phyloP scores from a whole-genome alignment of 2,888 invertebrate genomes.

The Hesperia comma region DNA sequence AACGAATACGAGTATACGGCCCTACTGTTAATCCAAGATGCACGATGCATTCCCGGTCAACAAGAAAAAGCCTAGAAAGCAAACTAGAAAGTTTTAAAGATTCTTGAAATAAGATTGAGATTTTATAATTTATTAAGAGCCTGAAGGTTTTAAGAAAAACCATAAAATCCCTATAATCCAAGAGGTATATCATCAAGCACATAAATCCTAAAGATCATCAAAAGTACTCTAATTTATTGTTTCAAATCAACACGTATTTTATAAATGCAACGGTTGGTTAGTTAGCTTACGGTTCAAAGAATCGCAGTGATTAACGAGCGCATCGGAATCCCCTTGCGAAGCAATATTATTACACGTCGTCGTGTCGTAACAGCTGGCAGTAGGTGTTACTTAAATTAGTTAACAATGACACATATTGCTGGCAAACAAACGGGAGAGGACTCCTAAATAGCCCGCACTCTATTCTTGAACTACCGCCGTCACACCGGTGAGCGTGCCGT shows the following conservation, averaged over 20 bases:
- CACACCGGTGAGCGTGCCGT: slow-evolving; percentile 77
- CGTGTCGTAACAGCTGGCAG: slow-evolving; percentile 80
- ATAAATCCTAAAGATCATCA: too few species aligned
- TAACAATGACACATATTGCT: slow-evolving; percentile 84
- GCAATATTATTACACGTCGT: slow-evolving; percentile 54
- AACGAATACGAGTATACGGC: too few species aligned
- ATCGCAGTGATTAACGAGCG: slow-evolving; percentile 52
- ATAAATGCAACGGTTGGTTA: slow-evolving; percentile 8
- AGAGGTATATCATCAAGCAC: too few species aligned
- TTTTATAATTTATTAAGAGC: too few species aligned
- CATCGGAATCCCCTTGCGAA: slow-evolving; percentile 57
- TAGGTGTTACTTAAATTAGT: slow-evolving; percentile 82
- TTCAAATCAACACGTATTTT: not conserved
- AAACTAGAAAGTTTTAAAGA: too few species aligned
- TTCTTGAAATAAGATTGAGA: too few species aligned
- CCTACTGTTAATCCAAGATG: too few species aligned
- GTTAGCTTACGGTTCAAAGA: slow-evolving; percentile 25
- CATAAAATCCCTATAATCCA: too few species aligned
- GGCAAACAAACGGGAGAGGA: slow-evolving; percentile 81
- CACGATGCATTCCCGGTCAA: too few species aligned
- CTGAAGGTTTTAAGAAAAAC: too few species aligned
- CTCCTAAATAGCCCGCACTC: slow-evolving; percentile 80
- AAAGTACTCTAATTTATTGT: not conserved
- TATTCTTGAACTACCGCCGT: slow-evolving; percentile 78
- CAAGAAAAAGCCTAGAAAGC: too few species aligned